These are phyloP conservation scores for Agriopis aurantiaria DNA, from an alignment of 2,888 invertebrate species.

Conservation along the genomic window DNA sequence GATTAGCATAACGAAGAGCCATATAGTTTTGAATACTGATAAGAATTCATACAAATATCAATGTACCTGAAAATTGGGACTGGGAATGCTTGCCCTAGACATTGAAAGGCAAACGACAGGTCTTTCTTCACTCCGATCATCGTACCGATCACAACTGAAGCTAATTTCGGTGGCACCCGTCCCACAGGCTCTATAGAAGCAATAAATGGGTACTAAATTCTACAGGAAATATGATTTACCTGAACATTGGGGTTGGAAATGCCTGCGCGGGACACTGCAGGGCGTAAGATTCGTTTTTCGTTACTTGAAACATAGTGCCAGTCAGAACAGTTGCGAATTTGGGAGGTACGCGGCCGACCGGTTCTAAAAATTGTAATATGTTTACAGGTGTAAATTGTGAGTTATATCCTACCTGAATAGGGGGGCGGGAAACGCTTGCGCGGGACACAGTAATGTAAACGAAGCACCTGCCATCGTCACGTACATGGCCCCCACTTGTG, in stretches of 20 bases:
- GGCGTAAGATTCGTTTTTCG: constrained; percentile 76
- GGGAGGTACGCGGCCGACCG: constrained; percentile 79
- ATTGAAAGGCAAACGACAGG: constrained; percentile 85
- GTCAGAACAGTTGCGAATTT: constrained; percentile 86
- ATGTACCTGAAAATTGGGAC: constrained; percentile 87
- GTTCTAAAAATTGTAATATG: constrained; percentile 66
- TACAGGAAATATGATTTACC: constrained; percentile 66
- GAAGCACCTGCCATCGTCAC: constrained; percentile 78
- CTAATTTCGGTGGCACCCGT: constrained; percentile 89
- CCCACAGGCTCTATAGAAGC: constrained; percentile 88
- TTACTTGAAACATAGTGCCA: constrained; percentile 85
- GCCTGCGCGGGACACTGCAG: constrained; percentile 90
- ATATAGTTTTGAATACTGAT: background rate
- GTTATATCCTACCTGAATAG: constrained; percentile 75
- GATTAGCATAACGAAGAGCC: constrained; percentile 9
- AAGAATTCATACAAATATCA: constrained; percentile 30
- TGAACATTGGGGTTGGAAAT: constrained; percentile 84
- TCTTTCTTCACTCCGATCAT: constrained; percentile 84
- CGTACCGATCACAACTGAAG: constrained; percentile 87
- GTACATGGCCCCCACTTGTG: constrained; percentile 86
- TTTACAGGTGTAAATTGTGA: constrained; percentile 51
- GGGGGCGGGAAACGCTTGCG: constrained; percentile 88
- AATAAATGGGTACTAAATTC: constrained; percentile 37
- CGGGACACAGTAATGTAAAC: constrained; percentile 89
- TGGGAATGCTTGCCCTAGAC: constrained; percentile 89